Conservation (phyloP, 2,797 vertebrate genomes). For the Diglossa cyanea region DNA sequence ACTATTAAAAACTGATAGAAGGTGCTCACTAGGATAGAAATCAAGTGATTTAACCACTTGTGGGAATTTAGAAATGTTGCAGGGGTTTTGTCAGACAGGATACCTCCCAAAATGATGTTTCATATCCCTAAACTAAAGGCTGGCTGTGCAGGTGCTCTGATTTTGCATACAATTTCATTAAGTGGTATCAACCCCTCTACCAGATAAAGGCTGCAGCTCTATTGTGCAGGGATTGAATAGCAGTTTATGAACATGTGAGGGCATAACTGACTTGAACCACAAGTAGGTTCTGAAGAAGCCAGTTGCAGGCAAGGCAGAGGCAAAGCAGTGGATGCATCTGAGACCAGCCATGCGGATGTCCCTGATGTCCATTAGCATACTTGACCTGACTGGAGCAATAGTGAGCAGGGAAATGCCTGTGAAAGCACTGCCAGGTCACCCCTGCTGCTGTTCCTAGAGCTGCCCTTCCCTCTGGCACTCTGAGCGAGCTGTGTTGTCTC, state of each 20-base stretch:
- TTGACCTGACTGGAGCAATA: neutral
- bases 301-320: neutral
- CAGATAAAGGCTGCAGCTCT: neutral
- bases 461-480: neutral
- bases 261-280: neutral
- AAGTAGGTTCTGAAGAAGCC: neutral
- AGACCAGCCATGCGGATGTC: neutral
- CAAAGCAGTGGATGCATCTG: neutral
- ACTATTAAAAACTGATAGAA: neutral
- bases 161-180: neutral
- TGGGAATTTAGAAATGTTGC: neutral
- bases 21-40: neutral
- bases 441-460: neutral
- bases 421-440: neutral
- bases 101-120: neutral
- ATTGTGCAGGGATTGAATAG: neutral
- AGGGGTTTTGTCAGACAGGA: neutral
- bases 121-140: neutral
- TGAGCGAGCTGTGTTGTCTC: fast-evolving
- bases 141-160: neutral
- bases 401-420: neutral
- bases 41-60: neutral
- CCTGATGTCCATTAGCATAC: neutral
- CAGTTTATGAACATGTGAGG: neutral
- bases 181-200: neutral